Evolutionary conservation across 2,797 vertebrate genomes (phyloP).

Genomic region (Pangasius macronema): DNA sequence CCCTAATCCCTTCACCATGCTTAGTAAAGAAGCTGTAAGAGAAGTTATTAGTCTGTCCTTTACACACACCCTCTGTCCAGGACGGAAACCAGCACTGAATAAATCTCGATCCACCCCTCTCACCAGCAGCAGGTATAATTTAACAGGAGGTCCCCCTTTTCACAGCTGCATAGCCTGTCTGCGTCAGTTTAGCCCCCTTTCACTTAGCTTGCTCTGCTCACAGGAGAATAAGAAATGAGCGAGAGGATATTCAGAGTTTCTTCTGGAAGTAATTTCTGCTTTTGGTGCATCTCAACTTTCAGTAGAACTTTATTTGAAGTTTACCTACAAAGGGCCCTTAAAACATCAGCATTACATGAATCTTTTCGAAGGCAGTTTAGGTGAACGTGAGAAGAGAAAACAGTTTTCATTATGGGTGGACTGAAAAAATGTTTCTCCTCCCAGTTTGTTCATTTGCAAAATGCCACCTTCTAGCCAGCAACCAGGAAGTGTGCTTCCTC

Average conservation of each 20-base stretch:
- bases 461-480: background rate
- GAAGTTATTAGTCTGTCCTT: slow-evolving; percentile 31
- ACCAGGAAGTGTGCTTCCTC: background rate
- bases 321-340: background rate
- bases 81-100: background rate
- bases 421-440: too few species aligned
- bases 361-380: background rate
- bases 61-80: slow-evolving; percentile 4
- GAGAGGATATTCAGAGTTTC: background rate
- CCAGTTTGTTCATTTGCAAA: background rate
- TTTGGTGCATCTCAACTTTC: background rate
- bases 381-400: background rate
- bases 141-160: slow-evolving; percentile 34
- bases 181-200: slow-evolving; percentile 31
- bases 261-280: background rate
- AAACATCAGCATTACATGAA: background rate
- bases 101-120: slow-evolving; percentile 11
- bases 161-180: slow-evolving; percentile 24
- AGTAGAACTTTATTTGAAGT: background rate
- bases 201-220: background rate
- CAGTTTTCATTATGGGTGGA: background rate
- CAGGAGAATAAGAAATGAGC: background rate
- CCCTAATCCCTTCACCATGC: slow-evolving; percentile 16
- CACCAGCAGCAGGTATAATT: slow-evolving; percentile 28
- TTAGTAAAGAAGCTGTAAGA: slow-evolving; percentile 27